A percentile compares a stretch with the other conserved stretches of the same genome.
phyloP scores from a whole-genome alignment of 2,797 vertebrate genomes.

The Clarias platycephalus region DNA sequence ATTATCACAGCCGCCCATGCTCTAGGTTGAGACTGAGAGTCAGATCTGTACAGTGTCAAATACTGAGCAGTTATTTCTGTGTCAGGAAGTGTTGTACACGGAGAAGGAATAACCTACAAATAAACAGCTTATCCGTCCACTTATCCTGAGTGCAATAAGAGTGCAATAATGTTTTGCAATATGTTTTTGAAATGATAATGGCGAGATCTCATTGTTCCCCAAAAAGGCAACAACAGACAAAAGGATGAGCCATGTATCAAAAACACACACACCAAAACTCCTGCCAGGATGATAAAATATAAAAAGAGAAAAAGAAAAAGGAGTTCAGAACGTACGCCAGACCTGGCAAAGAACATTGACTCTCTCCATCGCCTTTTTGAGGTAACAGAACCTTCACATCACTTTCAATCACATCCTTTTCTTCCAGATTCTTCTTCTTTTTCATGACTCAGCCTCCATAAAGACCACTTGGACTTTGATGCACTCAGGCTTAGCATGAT shows the following conservation, averaged over 20 bases:
- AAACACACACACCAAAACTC: conserved; percentile 29
- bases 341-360: conserved; percentile 34
- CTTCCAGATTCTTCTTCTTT: conserved; percentile 41
- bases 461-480: conserved; percentile 30
- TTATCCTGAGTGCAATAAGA: conserved; percentile 11
- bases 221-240: conserved; percentile 46
- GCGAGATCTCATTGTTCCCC: conserved; percentile 5
- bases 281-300: conserved; percentile 45
- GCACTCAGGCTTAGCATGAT: conserved; percentile 30
- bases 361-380: conserved; percentile 35
- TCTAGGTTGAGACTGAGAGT: conserved; percentile 3
- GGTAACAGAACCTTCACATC: conserved; percentile 29
- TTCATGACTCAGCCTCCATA: conserved; percentile 25
- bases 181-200: neutral
- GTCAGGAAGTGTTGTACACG: neutral
- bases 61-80: neutral
- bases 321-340: conserved; percentile 24
- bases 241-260: conserved; percentile 38
- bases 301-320: conserved; percentile 46
- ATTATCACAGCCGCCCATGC: conserved; percentile 22
- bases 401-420: conserved; percentile 30
- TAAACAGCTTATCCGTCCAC: neutral
- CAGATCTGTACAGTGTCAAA: conserved; percentile 2
- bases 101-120: neutral
- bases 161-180: neutral